Percentiles rank a stretch among this genome's conserved stretches.
phyloP scores from a whole-genome alignment of 2,888 invertebrate species.

The Agrenia bidenticulata region DNA sequence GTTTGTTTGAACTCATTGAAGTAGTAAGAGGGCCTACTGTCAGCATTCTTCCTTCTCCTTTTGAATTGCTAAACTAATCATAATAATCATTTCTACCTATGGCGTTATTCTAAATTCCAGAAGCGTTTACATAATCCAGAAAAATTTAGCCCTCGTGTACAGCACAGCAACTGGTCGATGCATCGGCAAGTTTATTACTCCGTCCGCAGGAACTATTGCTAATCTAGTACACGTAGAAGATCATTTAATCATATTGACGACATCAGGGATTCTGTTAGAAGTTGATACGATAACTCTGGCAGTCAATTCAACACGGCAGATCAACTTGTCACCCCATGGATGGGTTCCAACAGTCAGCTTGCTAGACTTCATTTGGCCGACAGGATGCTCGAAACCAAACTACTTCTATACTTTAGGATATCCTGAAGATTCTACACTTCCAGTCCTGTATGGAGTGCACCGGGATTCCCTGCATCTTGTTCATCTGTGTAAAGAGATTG shows the following conservation, averaged over 20 bases:
- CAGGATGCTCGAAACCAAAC: background rate
- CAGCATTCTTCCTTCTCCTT: too few relatives aligned
- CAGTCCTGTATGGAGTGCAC: slow-evolving; percentile 22
- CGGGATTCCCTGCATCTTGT: slow-evolving; percentile 6
- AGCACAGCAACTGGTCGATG: slow-evolving; percentile 67
- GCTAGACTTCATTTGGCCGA: slow-evolving; percentile 25
- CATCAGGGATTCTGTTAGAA: slow-evolving; percentile 61
- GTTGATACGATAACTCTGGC: slow-evolving; percentile 63
- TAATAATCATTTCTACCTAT: background rate
- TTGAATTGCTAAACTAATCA: too few relatives aligned
- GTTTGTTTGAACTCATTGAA: too few relatives aligned
- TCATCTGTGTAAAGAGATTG: slow-evolving; percentile 36
- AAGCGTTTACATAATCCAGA: slow-evolving; percentile 64
- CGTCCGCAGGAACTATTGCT: slow-evolving; percentile 60
- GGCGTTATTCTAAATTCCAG: slow-evolving; percentile 59
- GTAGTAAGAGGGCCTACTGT: too few relatives aligned
- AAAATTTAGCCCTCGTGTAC: slow-evolving; percentile 64
- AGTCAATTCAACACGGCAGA: slow-evolving; percentile 56
- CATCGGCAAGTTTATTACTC: slow-evolving; percentile 62
- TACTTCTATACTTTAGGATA: slow-evolving; percentile 27
- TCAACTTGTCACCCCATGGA: slow-evolving; percentile 17
- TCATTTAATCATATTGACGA: slow-evolving; percentile 62
- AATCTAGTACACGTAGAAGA: slow-evolving; percentile 59
- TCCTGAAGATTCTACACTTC: slow-evolving; percentile 23
- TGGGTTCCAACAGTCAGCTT: slow-evolving; percentile 38